Conservation (phyloP, 2,888 invertebrate species). For the Barypeithes pellucidus region DNA sequence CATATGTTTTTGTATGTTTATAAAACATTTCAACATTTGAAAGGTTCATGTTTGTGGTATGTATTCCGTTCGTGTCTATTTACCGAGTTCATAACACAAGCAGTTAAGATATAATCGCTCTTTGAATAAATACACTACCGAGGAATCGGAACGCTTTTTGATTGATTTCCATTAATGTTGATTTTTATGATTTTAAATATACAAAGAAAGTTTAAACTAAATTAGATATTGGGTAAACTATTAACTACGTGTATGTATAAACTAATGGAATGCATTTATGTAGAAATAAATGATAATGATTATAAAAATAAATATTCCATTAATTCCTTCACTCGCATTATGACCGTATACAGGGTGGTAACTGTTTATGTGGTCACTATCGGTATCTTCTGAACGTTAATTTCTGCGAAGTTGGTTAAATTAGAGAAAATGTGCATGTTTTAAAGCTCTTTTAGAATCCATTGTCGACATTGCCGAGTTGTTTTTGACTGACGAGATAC, state of each 20-base stretch:
- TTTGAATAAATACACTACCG: conserved; percentile 66
- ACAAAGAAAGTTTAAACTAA: conserved; percentile 48
- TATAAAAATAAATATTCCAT: conserved; percentile 27
- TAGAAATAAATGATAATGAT: conserved; percentile 6
- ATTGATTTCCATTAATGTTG: conserved; percentile 57
- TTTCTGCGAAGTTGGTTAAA: too few relatives aligned
- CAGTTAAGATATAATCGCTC: conserved; percentile 67
- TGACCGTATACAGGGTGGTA: too few relatives aligned
- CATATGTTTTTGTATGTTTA: conserved; percentile 69
- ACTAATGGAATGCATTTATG: conserved; percentile 31
- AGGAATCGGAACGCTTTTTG: conserved; percentile 53
- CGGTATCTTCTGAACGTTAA: too few relatives aligned
- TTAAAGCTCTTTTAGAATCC: too few relatives aligned
- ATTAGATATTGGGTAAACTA: conserved; percentile 38
- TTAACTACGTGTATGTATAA: conserved; percentile 19
- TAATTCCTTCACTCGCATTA: too few relatives aligned
- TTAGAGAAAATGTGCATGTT: too few relatives aligned
- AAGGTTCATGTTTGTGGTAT: conserved; percentile 67
- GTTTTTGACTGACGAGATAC: too few relatives aligned
- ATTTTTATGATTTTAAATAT: conserved; percentile 57
- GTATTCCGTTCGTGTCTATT: conserved; percentile 67
- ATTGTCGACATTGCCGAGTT: too few relatives aligned
- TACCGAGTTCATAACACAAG: conserved; percentile 67
- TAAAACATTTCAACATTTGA: conserved; percentile 69
- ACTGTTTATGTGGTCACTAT: too few relatives aligned